Conservation (phyloP, 2,888 invertebrate species). For the Deroplatys truncata region DNA sequence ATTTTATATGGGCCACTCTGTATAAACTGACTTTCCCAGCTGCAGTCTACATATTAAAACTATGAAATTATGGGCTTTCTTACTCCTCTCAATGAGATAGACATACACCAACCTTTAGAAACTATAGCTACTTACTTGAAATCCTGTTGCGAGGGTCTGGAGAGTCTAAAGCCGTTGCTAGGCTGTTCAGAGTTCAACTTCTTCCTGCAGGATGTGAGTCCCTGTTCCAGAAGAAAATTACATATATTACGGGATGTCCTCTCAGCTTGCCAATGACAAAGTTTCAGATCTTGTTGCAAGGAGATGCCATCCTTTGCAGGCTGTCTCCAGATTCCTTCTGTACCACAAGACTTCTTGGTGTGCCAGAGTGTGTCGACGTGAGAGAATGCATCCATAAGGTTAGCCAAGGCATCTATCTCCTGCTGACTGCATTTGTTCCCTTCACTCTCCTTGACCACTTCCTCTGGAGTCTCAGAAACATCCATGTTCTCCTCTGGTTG, state of each 20-base stretch:
- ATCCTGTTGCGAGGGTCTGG: slow-evolving; percentile 26
- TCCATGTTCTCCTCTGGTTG: neutral
- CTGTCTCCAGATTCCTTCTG: slow-evolving; percentile 16
- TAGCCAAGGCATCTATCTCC: slow-evolving; percentile 11
- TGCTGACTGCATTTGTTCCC: neutral
- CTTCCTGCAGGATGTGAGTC: neutral
- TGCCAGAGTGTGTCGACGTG: neutral
- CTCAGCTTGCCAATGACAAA: neutral
- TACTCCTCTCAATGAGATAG: no score
- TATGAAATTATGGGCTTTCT: no score
- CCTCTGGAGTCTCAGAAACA: neutral
- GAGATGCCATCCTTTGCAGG: slow-evolving; percentile 15
- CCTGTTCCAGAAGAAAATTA: neutral
- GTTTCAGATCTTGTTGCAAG: neutral
- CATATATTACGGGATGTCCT: neutral
- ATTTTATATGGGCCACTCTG: no score
- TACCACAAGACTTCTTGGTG: neutral
- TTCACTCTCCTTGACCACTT: neutral
- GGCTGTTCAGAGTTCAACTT: neutral
- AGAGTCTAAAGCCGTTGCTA: slow-evolving; percentile 21
- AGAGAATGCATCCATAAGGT: slow-evolving; percentile 23
- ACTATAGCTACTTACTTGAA: no score
- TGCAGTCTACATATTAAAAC: no score
- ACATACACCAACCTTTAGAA: no score
- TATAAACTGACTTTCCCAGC: no score